A percentile compares a stretch with the other conserved stretches of the same genome.
Conservation (phyloP, 2,113 vertebrate genomes). For the Alligator sinensis region DNA sequence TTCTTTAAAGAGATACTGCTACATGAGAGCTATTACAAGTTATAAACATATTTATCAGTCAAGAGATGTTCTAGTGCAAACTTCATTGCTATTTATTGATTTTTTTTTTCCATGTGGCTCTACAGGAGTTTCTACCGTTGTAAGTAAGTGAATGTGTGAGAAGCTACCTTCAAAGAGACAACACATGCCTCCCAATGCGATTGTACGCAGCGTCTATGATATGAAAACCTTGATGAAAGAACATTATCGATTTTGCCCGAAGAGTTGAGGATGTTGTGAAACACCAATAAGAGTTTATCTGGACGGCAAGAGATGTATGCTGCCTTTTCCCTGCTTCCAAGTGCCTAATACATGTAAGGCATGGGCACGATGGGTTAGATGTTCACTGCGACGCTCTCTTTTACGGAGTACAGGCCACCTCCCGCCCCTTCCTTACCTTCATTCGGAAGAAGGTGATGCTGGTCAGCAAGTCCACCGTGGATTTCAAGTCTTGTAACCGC, state of each 20-base stretch:
- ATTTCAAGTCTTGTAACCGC: slow-evolving; percentile 94
- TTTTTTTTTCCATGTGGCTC: background rate
- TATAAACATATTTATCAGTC: background rate
- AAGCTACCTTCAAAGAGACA: background rate
- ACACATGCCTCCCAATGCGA: no score
- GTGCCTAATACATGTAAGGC: rapidly evolving
- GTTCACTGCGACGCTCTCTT: background rate
- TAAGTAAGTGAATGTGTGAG: background rate
- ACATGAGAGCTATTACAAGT: background rate
- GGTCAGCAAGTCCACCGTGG: slow-evolving; percentile 96
- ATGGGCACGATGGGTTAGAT: background rate
- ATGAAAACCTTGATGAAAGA: background rate
- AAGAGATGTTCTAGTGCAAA: background rate
- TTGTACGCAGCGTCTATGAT: background rate
- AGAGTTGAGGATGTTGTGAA: background rate
- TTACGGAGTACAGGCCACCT: background rate
- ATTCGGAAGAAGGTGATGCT: slow-evolving; percentile 99
- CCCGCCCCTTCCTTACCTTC: slow-evolving; percentile 85
- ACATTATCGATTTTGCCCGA: background rate
- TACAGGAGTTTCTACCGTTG: background rate
- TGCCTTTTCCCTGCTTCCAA: background rate
- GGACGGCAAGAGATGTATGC: background rate
- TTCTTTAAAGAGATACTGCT: background rate
- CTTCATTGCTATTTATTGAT: background rate
- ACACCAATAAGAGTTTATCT: background rate